Evolutionary conservation across 1,140 invertebrate species (phyloP).

Genomic region (Tribolium madens): DNA sequence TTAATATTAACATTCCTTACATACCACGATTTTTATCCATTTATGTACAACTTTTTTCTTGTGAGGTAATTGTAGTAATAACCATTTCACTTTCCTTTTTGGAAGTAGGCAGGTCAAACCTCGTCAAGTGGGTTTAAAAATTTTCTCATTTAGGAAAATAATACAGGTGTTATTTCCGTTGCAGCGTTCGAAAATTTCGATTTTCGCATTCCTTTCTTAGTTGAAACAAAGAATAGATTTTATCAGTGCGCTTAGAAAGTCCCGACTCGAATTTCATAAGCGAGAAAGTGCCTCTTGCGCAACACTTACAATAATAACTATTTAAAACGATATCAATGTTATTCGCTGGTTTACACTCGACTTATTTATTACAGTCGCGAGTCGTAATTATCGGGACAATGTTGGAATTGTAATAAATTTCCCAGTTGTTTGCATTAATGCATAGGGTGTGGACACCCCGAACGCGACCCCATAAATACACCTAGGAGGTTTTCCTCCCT

Average conservation of each 20-base stretch:
- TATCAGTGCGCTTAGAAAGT: constrained; percentile 29
- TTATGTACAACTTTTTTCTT: not conserved
- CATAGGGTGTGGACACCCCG: constrained; percentile 11
- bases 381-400: constrained; percentile 41
- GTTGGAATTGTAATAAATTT: constrained; percentile 35
- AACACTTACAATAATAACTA: constrained; percentile 40
- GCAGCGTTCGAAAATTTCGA: not conserved
- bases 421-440: constrained; percentile 17
- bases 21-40: not conserved
- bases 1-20: not conserved
- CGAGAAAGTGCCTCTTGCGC: constrained; percentile 27
- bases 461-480: not conserved
- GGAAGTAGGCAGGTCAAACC: not conserved
- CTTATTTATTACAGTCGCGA: constrained; percentile 37
- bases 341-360: constrained; percentile 40
- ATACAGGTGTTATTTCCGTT: not conserved
- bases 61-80: not conserved
- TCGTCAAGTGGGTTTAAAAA: constrained; percentile 1
- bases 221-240: constrained; percentile 22
- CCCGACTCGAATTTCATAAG: constrained; percentile 41
- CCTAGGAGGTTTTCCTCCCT: not conserved
- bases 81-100: not conserved
- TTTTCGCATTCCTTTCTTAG: not conserved
- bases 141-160: not conserved
- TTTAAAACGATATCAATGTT: constrained; percentile 42